These are phyloP conservation scores for Panopea generosa DNA, from an alignment of 2,888 invertebrate species.

Conservation along the genomic window DNA sequence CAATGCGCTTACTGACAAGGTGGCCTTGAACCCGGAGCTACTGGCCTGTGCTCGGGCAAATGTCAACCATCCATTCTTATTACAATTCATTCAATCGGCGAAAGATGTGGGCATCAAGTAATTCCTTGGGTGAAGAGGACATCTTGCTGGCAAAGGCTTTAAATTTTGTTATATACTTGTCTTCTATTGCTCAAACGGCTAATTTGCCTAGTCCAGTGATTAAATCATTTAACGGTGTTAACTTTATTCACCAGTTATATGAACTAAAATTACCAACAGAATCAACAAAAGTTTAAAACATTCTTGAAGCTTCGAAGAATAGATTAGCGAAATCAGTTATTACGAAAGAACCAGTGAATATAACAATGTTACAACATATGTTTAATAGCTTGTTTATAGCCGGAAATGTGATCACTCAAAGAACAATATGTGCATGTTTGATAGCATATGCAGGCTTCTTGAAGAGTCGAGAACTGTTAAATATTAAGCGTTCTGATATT, in stretches of 20 bases:
- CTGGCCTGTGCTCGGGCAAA: too few species aligned
- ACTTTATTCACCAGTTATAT: background rate
- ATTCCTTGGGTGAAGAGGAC: too few species aligned
- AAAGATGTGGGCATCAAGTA: too few species aligned
- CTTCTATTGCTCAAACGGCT: background rate
- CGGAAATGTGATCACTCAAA: conserved; percentile 10
- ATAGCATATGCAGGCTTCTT: conserved; percentile 31
- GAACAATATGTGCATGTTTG: conserved; percentile 17
- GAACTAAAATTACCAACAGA: background rate
- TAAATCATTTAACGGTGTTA: conserved; percentile 9
- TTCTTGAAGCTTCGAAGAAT: conserved; percentile 37
- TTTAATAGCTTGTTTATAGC: background rate
- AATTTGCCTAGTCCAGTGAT: conserved; percentile 6
- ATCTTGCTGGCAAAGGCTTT: background rate
- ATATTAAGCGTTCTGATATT: conserved; percentile 29
- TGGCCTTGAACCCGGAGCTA: too few species aligned
- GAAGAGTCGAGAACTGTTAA: conserved; percentile 27
- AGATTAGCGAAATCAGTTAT: conserved; percentile 12
- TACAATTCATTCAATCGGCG: too few species aligned
- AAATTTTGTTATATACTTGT: background rate
- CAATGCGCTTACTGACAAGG: too few species aligned
- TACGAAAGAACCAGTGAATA: conserved; percentile 43
- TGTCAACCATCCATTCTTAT: too few species aligned
- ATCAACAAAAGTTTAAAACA: conserved; percentile 13
- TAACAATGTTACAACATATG: conserved; percentile 8